A percentile compares a stretch with the other conserved stretches of the same genome.
These are phyloP conservation scores for Vidua chalybeata DNA, from an alignment of 2,113 vertebrate species.

Conservation along the genomic window DNA sequence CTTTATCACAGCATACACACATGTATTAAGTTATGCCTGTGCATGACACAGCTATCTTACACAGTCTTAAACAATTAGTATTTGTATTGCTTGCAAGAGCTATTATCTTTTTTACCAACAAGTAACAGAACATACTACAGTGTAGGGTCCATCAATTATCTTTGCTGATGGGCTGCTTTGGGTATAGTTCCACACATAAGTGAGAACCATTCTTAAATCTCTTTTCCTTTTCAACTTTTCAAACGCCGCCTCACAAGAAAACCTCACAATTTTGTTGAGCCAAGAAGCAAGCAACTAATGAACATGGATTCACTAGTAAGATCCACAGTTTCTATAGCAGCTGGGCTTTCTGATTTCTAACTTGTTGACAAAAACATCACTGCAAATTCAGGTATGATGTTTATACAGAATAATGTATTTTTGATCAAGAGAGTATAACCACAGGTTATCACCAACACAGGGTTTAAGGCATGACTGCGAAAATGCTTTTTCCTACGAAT, in stretches of 20 bases:
- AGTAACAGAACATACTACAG: neutral
- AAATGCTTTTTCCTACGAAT: neutral
- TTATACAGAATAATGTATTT: neutral
- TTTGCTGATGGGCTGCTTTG: neutral
- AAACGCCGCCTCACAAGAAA: neutral
- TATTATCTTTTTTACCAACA: neutral
- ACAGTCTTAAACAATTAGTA: neutral
- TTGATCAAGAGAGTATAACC: neutral
- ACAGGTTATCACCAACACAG: neutral
- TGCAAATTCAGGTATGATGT: neutral
- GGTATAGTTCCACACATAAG: neutral
- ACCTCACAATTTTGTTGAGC: neutral
- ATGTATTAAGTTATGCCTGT: neutral
- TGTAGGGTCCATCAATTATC: neutral
- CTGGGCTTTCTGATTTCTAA: neutral
- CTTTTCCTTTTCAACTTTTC: neutral
- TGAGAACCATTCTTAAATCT: neutral
- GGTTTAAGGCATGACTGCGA: neutral
- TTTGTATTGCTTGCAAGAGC: neutral
- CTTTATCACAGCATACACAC: rapidly evolving
- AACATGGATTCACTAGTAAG: neutral
- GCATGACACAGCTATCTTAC: neutral
- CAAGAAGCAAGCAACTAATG: neutral
- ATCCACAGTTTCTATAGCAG: neutral
- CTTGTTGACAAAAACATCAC: neutral